phyloP scores from a whole-genome alignment of 2,888 invertebrate genomes.

The Eupithecia centaureata region DNA sequence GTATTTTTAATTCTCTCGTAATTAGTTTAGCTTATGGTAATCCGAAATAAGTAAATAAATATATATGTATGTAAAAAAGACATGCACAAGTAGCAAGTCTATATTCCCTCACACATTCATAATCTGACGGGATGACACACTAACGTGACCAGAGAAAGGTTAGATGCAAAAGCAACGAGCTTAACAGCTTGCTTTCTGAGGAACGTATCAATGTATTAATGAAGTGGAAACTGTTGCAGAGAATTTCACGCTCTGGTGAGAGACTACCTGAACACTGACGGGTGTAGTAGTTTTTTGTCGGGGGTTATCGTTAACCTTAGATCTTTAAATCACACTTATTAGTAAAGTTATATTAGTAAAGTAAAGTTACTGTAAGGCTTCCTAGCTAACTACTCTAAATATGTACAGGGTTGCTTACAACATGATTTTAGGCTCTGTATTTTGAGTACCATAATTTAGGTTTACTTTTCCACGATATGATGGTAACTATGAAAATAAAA shows the following conservation, averaged over 20 bases:
- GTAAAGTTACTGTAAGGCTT: no score
- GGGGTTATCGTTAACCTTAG: neutral
- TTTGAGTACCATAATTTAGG: neutral
- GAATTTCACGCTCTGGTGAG: neutral
- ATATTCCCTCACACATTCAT: neutral
- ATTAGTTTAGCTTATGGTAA: no score
- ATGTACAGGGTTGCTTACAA: neutral
- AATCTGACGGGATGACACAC: neutral
- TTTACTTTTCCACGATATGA: neutral
- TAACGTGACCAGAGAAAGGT: neutral
- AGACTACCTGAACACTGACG: neutral
- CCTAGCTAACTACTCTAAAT: neutral
- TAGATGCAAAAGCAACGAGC: no score
- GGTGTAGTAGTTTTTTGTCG: neutral
- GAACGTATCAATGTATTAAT: neutral
- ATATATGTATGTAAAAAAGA: no score
- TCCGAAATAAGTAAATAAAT: no score
- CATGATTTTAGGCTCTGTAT: neutral
- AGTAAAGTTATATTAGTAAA: no score
- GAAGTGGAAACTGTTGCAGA: neutral
- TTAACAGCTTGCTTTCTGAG: neutral
- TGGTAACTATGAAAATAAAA: neutral
- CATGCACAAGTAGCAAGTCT: no score
- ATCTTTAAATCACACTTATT: neutral
- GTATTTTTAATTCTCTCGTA: no score